Evolutionary conservation across 2,113 vertebrate genomes (phyloP), one percentile per base, ranked within the genome.

Genomic region (Perccottus glenii): DNA sequence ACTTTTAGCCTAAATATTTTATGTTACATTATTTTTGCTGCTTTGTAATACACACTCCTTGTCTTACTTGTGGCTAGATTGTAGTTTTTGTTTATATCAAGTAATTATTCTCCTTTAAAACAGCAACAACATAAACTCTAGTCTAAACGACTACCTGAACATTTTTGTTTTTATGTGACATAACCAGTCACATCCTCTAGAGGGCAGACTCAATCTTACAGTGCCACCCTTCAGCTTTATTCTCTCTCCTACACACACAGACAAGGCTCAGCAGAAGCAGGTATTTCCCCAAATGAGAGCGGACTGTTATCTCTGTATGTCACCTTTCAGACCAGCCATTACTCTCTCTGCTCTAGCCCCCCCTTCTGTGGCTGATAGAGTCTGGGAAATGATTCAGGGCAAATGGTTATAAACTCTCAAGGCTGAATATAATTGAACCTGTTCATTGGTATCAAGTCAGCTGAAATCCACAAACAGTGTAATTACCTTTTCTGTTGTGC

Each of bases 401-500:
- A 50, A 59, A 67, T 66, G 85, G 67, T 78, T 84, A 79, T 83
- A 14, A 83, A 80, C 51, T 73, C 40, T 19, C 59, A 81, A 49
- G 60, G 67, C 75, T 70, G 68, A 71, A 82, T 85, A 86, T 84
- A 64, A 83, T 86, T 79, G 60, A 47, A 38, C 63, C 65, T 59
- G 49, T 64, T 76, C 71, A 44, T 38, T 71, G 82, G 69, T 57
- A 76, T 66, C 42, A 57, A 61, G 8, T 62, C 73, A 73, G 73
- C 70, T 64, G 75, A 81, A 85, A 84, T 82, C 70, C 84, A 85
- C 83, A 85, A 87, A 88, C 76, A 80, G 84, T 72, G 79, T 83
- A 87, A 91, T 90, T 89, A 84, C 88, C 88, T 90, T 90, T 88
- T 85, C 88, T 89, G 81, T 87, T 75, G 82, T 70, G 67, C 66